A percentile compares a stretch with the other conserved stretches of the same genome.
phyloP scores from a whole-genome alignment of 2,113 vertebrate species.

The Riparia riparia region DNA sequence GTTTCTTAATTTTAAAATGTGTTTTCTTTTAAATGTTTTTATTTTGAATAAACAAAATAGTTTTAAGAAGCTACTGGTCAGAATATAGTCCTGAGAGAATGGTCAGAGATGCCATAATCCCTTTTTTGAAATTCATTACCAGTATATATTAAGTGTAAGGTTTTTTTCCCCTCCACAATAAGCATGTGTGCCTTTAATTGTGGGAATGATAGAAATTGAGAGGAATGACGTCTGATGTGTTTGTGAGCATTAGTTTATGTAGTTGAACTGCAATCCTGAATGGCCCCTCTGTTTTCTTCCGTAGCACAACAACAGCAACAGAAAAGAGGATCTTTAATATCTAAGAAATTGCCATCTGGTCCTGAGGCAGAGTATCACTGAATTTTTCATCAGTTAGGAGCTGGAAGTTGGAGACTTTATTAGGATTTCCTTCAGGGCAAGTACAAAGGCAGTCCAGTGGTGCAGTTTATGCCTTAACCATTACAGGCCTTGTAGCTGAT shows the following conservation, averaged over 20 bases:
- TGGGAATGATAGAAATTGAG: not conserved
- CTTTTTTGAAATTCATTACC: not conserved
- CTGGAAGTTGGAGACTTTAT: not conserved
- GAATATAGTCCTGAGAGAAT: not conserved
- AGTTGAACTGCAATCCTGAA: not conserved
- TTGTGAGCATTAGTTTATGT: not conserved
- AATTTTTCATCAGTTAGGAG: not conserved
- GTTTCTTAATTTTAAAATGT: not conserved
- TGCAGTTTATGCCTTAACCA: not conserved
- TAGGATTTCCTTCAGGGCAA: not conserved
- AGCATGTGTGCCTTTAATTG: not conserved
- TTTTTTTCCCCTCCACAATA: not conserved
- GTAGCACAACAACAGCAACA: not conserved
- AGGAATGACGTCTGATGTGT: not conserved
- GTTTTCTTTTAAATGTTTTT: not conserved
- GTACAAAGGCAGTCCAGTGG: not conserved
- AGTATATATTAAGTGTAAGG: accelerated
- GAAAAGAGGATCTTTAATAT: not conserved
- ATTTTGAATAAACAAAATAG: not conserved
- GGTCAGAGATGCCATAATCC: not conserved
- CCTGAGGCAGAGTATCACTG: not conserved
- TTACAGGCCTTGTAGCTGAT: not conserved
- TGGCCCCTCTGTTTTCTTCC: not conserved
- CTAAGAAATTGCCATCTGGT: not conserved
- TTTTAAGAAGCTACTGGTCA: not conserved